These are phyloP conservation scores for Ptyas mucosa DNA, from an alignment of 2,113 vertebrate genomes.

Conservation along the genomic window DNA sequence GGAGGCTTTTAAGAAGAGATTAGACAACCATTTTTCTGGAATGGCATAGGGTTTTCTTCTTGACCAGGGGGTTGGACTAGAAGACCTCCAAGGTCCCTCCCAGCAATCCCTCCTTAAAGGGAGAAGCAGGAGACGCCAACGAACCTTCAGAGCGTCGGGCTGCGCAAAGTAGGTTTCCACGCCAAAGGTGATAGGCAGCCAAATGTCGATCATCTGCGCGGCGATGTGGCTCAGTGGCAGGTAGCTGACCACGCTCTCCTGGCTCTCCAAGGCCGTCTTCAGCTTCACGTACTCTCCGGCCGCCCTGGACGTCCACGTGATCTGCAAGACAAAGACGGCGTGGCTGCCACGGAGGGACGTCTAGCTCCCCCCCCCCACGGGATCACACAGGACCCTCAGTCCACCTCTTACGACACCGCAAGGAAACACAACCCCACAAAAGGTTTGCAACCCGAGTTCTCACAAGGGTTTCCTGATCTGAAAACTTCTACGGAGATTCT, in stretches of 20 bases:
- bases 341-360: not conserved
- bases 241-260: slow-evolving; percentile 87
- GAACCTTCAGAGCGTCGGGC: slow-evolving; percentile 88
- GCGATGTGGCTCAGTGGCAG: slow-evolving; percentile 93
- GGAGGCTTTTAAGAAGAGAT: too few species aligned
- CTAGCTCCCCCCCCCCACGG: not conserved
- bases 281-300: slow-evolving; percentile 56
- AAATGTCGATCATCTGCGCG: slow-evolving; percentile 90
- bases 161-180: slow-evolving; percentile 81
- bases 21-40: too few species aligned
- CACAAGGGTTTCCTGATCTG: too few species aligned
- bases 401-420: not conserved
- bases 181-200: slow-evolving; percentile 77
- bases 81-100: not conserved
- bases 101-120: not conserved
- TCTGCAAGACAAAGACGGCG: slow-evolving; percentile 59
- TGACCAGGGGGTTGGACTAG: not conserved
- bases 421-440: not conserved
- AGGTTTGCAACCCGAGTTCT: too few species aligned
- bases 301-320: slow-evolving; percentile 78
- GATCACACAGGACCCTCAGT: not conserved
- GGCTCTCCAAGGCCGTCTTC: slow-evolving; percentile 25
- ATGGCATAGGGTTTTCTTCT: too few species aligned
- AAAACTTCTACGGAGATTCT: too few species aligned
- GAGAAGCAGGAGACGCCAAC: not conserved